Percentiles rank a stretch among this genome's conserved stretches.
Evolutionary conservation across 2,888 invertebrate species (phyloP).

Genomic region (Lochmaea capreae): DNA sequence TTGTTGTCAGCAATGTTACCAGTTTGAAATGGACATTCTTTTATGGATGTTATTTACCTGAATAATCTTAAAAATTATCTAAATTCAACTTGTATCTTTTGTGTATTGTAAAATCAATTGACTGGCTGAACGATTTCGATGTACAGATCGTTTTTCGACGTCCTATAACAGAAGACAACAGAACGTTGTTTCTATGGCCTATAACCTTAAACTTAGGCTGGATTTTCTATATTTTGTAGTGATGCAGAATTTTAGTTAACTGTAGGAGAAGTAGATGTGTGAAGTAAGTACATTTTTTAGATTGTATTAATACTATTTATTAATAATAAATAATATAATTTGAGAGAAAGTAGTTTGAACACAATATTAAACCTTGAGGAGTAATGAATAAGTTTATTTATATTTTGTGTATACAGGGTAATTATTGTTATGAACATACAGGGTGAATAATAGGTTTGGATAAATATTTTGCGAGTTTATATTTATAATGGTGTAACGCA

Average conservation of each 20-base stretch:
- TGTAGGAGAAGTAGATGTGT: not conserved
- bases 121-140: conserved; percentile 6
- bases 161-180: not conserved
- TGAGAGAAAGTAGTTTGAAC: not conserved
- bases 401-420: not conserved
- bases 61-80: not conserved
- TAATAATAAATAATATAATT: not conserved
- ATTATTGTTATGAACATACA: not conserved
- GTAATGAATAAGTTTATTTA: not conserved
- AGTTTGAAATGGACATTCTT: too few species aligned
- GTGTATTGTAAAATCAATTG: not conserved
- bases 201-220: not conserved
- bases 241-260: not conserved
- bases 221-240: not conserved
- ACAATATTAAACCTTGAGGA: too few species aligned
- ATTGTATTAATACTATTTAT: too few species aligned
- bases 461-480: not conserved
- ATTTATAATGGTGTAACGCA: too few species aligned
- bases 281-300: too few species aligned
- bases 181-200: not conserved
- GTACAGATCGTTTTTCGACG: conserved; percentile 4
- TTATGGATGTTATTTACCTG: too few species aligned
- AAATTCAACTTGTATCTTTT: not conserved
- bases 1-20: too few species aligned
- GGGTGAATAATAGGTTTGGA: not conserved